A percentile compares a stretch with the other conserved stretches of the same genome.
phyloP scores from a whole-genome alignment of 2,888 invertebrate genomes.

The Pachliopta kotzebuea region DNA sequence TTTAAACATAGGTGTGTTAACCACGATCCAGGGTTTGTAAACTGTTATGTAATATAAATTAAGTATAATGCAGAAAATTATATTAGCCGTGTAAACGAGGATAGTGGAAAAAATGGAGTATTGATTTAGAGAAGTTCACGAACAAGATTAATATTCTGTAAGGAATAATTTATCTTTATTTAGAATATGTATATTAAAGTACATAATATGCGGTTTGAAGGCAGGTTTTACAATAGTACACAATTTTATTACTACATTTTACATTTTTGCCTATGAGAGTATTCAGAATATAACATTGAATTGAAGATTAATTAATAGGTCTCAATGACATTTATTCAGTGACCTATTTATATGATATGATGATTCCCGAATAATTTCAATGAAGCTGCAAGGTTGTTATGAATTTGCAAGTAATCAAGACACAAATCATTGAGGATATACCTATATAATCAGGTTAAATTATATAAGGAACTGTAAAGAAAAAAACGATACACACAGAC shows the following conservation, averaged over 20 bases:
- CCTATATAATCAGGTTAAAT: not conserved
- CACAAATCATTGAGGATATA: not conserved
- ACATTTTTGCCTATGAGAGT: not conserved
- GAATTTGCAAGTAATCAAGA: not conserved
- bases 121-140: not conserved
- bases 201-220: too few species aligned
- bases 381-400: conserved; percentile 19
- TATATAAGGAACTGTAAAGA: too few species aligned
- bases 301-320: conserved; percentile 17
- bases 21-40: not conserved
- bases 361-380: conserved; percentile 16
- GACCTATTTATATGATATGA: conserved; percentile 8
- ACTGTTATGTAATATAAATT: not conserved
- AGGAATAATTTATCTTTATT: not conserved
- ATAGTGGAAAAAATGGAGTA: not conserved
- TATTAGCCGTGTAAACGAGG: not conserved
- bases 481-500: too few species aligned
- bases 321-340: conserved; percentile 21
- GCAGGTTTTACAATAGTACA: too few species aligned
- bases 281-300: conserved; percentile 3
- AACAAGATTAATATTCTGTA: not conserved
- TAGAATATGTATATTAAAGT: not conserved
- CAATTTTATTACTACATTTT: too few species aligned
- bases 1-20: not conserved
- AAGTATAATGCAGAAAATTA: not conserved